Conservation (phyloP, 1,140 invertebrate genomes). For the Pachyrhynchus sulphureomaculatus region DNA sequence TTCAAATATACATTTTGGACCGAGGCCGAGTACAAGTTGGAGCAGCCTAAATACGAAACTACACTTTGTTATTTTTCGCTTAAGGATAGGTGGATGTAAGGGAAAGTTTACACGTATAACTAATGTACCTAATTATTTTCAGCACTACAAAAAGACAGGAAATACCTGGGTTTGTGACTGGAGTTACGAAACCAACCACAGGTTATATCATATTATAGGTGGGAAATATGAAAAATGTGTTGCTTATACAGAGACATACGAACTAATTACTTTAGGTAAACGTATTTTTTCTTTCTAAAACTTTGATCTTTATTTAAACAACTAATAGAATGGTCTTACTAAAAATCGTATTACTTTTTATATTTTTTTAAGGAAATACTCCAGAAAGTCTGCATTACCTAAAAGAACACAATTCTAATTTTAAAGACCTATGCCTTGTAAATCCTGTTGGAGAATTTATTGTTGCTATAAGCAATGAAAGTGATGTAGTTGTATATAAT, state of each 20-base stretch:
- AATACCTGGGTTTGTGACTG: constrained; percentile 37
- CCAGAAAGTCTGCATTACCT: constrained; percentile 16
- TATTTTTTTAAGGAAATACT: background rate
- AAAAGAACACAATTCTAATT: constrained; percentile 24
- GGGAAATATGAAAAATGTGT: constrained; percentile 26
- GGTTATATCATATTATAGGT: background rate
- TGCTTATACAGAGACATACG: constrained; percentile 10
- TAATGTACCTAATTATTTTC: constrained; percentile 1
- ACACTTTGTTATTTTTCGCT: no score
- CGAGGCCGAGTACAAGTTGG: no score
- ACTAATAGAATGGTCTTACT: no score
- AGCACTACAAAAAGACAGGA: constrained; percentile 44
- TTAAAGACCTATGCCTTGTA: constrained; percentile 31
- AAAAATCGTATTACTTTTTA: no score
- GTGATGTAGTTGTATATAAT: constrained; percentile 24
- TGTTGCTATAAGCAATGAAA: constrained; percentile 23
- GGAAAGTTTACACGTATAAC: no score
- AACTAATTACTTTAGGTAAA: constrained; percentile 27
- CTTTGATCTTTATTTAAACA: background rate
- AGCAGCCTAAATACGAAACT: no score
- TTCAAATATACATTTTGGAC: no score
- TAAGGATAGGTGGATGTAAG: no score
- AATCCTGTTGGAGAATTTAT: constrained; percentile 34
- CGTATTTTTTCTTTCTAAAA: background rate
- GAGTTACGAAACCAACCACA: constrained; percentile 17